These are phyloP conservation scores for Chauna torquata DNA, from an alignment of 2,113 vertebrate genomes.

Conservation along the genomic window DNA sequence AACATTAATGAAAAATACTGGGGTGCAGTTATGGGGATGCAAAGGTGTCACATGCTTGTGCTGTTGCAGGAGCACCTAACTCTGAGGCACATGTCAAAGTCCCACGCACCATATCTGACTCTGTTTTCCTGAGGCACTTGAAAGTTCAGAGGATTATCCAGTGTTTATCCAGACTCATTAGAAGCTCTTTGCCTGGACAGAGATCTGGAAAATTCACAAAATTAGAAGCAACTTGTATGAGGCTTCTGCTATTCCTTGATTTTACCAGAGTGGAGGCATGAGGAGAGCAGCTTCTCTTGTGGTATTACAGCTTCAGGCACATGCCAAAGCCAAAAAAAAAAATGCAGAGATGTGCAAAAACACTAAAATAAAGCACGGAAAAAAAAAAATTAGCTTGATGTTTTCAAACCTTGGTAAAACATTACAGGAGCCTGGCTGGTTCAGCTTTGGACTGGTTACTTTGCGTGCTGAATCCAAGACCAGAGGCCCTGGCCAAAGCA, in stretches of 20 bases:
- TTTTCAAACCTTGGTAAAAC: background rate
- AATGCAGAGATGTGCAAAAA: constrained; percentile 3
- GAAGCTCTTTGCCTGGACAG: constrained; percentile 2
- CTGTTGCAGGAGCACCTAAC: background rate
- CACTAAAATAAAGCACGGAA: background rate
- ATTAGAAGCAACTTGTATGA: background rate
- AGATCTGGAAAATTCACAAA: constrained; percentile 22
- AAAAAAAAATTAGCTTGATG: background rate
- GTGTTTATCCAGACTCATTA: constrained; percentile 39
- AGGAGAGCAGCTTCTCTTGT: background rate
- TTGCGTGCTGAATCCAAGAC: background rate
- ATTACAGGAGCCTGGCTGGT: background rate
- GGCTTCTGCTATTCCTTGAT: background rate
- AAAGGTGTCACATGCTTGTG: background rate
- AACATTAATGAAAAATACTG: background rate
- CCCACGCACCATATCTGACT: background rate
- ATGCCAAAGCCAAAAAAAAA: constrained; percentile 47
- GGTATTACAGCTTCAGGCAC: background rate
- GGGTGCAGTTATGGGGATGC: background rate
- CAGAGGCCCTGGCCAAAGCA: background rate
- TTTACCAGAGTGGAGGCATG: background rate
- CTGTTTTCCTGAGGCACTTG: background rate
- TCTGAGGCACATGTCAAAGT: background rate
- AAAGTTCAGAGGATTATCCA: constrained; percentile 18
- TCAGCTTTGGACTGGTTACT: background rate